phyloP scores from a whole-genome alignment of 2,113 vertebrate species.

The Rhinichthys klamathensis region DNA sequence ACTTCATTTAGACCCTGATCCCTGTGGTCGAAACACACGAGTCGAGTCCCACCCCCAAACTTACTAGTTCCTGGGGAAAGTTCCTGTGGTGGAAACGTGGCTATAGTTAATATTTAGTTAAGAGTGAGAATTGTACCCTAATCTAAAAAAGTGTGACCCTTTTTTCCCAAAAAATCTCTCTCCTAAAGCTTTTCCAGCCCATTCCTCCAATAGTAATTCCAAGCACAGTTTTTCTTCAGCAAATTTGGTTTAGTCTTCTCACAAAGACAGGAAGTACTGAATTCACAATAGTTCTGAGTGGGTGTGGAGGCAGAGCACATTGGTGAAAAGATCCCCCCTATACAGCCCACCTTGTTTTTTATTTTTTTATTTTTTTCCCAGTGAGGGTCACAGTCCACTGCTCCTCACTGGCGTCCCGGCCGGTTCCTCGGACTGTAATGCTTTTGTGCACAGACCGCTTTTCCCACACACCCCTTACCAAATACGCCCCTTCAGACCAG shows the following conservation, averaged over 20 bases:
- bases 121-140: too few relatives aligned
- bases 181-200: neutral
- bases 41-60: too few relatives aligned
- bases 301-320: neutral
- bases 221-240: neutral
- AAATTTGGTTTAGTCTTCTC: neutral
- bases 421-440: conserved; percentile 20
- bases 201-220: neutral
- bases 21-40: too few relatives aligned
- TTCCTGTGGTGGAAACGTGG: too few relatives aligned
- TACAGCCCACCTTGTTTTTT: neutral
- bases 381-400: conserved; percentile 50
- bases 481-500: neutral
- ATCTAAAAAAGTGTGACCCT: too few relatives aligned
- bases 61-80: too few relatives aligned
- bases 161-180: neutral
- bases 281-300: neutral
- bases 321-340: conserved; percentile 4
- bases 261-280: conserved; percentile 20
- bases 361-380: neutral
- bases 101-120: too few relatives aligned
- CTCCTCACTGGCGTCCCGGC: conserved; percentile 9
- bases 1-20: too few relatives aligned
- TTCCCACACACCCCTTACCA: conserved; percentile 24
- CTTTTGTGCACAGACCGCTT: conserved; percentile 39